Evolutionary conservation across 2,797 vertebrate genomes (phyloP).

Genomic region (Arrhamphus sclerolepis): DNA sequence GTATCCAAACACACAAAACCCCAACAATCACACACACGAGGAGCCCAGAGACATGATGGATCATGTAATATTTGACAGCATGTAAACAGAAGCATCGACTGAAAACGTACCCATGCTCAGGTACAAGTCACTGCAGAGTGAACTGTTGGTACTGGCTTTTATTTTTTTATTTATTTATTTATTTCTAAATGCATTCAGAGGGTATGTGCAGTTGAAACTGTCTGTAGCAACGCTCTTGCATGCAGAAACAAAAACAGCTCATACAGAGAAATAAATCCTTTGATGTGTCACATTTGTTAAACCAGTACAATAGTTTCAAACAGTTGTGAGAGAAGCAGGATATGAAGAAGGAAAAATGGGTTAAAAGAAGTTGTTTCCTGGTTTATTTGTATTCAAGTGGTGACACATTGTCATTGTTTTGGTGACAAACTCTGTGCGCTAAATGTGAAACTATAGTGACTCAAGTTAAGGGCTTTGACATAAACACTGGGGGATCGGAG

Average conservation of each 20-base stretch:
- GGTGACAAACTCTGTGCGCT: background rate
- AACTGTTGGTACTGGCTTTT: too few species aligned
- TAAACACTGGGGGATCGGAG: background rate
- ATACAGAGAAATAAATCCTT: background rate
- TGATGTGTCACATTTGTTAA: conserved; percentile 11
- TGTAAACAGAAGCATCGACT: background rate
- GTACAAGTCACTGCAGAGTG: too few species aligned
- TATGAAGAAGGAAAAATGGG: conserved; percentile 33
- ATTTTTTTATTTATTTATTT: too few species aligned
- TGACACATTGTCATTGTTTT: conserved; percentile 44
- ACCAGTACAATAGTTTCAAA: conserved; percentile 18
- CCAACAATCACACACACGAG: conserved; percentile 5
- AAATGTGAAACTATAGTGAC: background rate
- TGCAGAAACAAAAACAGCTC: background rate
- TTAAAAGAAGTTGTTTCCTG: conserved; percentile 40
- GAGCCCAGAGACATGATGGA: conserved; percentile 1
- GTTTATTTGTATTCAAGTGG: conserved; percentile 17
- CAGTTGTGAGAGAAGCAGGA: conserved; percentile 28
- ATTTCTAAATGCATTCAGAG: too few species aligned
- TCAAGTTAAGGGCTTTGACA: background rate
- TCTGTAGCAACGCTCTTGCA: background rate
- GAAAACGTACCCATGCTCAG: too few species aligned
- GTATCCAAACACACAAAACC: conserved; percentile 78
- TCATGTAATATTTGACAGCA: background rate
- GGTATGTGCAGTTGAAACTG: background rate